Evolutionary conservation across 2,797 vertebrate species (phyloP).

Genomic region (Fistularia commersonii): DNA sequence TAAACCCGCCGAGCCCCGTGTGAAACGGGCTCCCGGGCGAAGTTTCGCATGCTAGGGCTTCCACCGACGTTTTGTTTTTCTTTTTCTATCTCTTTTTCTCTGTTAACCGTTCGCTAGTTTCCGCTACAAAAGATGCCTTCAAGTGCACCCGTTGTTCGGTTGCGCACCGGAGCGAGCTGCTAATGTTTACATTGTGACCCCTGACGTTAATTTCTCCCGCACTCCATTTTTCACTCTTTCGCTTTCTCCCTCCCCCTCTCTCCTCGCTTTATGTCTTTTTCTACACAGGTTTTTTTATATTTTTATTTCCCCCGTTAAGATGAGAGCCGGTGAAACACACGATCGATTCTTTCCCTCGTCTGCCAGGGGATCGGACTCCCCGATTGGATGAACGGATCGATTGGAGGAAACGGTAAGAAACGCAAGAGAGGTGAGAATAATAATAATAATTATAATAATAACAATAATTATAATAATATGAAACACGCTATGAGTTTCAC

Average conservation of each 20-base stretch:
- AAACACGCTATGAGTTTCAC: no score
- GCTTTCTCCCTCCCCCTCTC: slow-evolving; percentile 18
- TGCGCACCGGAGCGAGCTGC: slow-evolving; percentile 21
- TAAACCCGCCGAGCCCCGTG: no score
- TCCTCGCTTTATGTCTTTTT: slow-evolving; percentile 51
- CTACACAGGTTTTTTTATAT: no score
- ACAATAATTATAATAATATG: no score
- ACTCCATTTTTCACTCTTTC: no score
- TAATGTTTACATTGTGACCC: slow-evolving; percentile 65
- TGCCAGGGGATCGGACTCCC: slow-evolving; percentile 37
- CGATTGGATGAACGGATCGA: slow-evolving; percentile 42
- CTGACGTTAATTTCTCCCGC: no score
- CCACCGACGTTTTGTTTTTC: slow-evolving; percentile 31
- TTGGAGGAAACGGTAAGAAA: slow-evolving; percentile 68
- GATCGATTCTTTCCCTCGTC: slow-evolving; percentile 50
- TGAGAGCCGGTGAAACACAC: slow-evolving; percentile 50
- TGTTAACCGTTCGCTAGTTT: neutral
- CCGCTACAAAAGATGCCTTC: neutral
- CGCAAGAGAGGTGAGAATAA: slow-evolving; percentile 56
- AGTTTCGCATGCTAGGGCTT: slow-evolving; percentile 52
- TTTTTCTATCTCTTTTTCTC: neutral
- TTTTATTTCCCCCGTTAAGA: no score
- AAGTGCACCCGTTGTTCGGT: slow-evolving; percentile 43
- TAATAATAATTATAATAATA: slow-evolving; percentile 12
- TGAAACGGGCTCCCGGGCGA: slow-evolving; percentile 39